Percentiles rank a stretch among this genome's conserved stretches.
Conservation (phyloP, 2,113 vertebrate species). For the Cariama cristata region DNA sequence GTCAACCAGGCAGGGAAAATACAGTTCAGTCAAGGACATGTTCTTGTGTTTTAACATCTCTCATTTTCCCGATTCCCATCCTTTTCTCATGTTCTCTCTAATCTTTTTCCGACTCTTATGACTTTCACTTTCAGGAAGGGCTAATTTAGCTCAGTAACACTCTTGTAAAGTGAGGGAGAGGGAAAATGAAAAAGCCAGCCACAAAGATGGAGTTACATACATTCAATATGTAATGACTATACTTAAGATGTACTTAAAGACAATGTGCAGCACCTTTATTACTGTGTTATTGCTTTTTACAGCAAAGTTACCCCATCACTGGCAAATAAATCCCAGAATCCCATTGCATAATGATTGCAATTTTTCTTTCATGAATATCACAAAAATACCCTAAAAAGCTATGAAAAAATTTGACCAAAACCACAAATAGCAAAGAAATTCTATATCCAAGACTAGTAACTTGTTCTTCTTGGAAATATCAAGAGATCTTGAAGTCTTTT, state of each 20-base stretch:
- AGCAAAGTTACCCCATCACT: neutral
- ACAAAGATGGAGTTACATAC: neutral
- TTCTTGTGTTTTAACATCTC: neutral
- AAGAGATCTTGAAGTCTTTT: neutral
- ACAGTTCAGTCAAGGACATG: neutral
- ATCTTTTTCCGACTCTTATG: neutral
- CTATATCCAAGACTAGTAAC: neutral
- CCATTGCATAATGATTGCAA: neutral
- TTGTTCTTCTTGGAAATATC: neutral
- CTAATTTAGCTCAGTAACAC: conserved; percentile 39
- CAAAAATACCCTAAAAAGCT: neutral
- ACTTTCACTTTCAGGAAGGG: conserved; percentile 25
- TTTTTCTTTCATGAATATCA: neutral
- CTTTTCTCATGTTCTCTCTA: neutral
- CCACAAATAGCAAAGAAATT: neutral
- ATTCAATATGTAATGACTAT: conserved; percentile 5
- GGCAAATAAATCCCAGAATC: conserved; percentile 3
- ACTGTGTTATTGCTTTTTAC: neutral
- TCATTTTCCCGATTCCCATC: neutral
- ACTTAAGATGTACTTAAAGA: conserved; percentile 38
- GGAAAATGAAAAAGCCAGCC: neutral
- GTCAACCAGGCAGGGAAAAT: neutral
- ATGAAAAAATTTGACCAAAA: neutral
- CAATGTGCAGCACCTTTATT: conserved; percentile 12
- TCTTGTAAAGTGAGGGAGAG: neutral